Conservation (phyloP, 2,113 vertebrate genomes). For the Climacteris rufus region DNA sequence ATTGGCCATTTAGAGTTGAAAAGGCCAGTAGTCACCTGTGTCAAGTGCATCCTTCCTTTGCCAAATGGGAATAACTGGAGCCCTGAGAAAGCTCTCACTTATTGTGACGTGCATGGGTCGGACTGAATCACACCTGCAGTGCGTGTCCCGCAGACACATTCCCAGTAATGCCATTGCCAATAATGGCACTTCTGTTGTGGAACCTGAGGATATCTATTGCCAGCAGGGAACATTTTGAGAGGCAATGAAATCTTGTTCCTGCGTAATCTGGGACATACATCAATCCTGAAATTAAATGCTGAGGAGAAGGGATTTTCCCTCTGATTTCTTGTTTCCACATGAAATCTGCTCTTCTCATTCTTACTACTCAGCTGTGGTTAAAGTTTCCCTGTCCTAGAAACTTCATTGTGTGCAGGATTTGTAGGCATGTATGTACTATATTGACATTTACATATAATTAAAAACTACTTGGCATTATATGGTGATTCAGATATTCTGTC, state of each 20-base stretch:
- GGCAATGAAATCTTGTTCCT: neutral
- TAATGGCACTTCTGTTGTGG: neutral
- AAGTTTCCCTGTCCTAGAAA: neutral
- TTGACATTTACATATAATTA: neutral
- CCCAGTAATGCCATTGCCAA: neutral
- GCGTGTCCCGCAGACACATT: neutral
- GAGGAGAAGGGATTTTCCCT: neutral
- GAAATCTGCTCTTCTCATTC: neutral
- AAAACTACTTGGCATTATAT: neutral
- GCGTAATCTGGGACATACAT: neutral
- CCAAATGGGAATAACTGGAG: slow-evolving; percentile 2
- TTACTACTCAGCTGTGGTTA: neutral
- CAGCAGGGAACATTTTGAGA: neutral
- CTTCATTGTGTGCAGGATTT: neutral
- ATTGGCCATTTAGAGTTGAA: slow-evolving; percentile 9
- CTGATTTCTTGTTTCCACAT: neutral
- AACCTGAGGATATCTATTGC: neutral
- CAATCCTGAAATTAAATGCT: neutral
- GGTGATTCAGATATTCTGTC: neutral
- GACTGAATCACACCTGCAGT: neutral
- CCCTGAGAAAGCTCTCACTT: neutral
- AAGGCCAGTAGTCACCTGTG: slow-evolving; percentile 42
- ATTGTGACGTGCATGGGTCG: neutral
- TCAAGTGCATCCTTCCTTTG: slow-evolving; percentile 34
- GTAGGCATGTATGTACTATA: neutral